Percentiles rank a stretch among this genome's conserved stretches.
Evolutionary conservation across 2,113 vertebrate species (phyloP).

Genomic region (Platysternon megacephalum): DNA sequence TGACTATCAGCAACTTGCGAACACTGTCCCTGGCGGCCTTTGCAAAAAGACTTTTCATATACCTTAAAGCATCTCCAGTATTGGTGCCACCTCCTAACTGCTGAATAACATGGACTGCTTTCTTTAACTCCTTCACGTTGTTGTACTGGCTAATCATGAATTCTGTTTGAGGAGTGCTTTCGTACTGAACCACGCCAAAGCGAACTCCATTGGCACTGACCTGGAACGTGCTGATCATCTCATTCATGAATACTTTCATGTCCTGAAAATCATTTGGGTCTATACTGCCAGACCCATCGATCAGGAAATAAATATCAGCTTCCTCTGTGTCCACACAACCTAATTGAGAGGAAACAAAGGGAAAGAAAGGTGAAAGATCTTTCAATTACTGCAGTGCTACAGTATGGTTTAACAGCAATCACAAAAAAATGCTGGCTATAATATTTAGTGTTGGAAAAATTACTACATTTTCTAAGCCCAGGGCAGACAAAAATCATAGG

Average conservation of each 20-base stretch:
- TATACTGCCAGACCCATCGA: constrained; percentile 88
- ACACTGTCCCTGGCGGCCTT: constrained; percentile 60
- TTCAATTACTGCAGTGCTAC: neutral
- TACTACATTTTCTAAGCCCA: neutral
- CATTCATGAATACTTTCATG: constrained; percentile 85
- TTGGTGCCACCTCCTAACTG: constrained; percentile 77
- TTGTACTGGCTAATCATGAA: constrained; percentile 73
- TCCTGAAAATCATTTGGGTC: constrained; percentile 74
- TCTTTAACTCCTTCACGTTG: constrained; percentile 61
- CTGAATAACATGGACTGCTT: constrained; percentile 73
- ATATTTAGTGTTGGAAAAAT: neutral
- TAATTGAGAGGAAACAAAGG: constrained; percentile 37
- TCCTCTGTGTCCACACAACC: constrained; percentile 83
- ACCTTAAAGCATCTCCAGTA: constrained; percentile 79
- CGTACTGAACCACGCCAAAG: constrained; percentile 84
- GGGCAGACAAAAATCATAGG: neutral
- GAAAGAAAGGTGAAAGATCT: neutral
- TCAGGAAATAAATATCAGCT: constrained; percentile 90
- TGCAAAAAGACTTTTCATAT: constrained; percentile 77
- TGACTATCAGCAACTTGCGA: constrained; percentile 80
- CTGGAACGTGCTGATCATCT: constrained; percentile 77
- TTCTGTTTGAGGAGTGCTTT: constrained; percentile 55
- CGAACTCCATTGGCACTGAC: constrained; percentile 80
- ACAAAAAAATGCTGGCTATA: neutral
- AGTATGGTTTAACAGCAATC: too few species aligned